Evolutionary conservation across 2,797 vertebrate genomes (phyloP), one percentile per base, ranked within the genome.

Genomic region (Kryptopterus vitreolus): DNA sequence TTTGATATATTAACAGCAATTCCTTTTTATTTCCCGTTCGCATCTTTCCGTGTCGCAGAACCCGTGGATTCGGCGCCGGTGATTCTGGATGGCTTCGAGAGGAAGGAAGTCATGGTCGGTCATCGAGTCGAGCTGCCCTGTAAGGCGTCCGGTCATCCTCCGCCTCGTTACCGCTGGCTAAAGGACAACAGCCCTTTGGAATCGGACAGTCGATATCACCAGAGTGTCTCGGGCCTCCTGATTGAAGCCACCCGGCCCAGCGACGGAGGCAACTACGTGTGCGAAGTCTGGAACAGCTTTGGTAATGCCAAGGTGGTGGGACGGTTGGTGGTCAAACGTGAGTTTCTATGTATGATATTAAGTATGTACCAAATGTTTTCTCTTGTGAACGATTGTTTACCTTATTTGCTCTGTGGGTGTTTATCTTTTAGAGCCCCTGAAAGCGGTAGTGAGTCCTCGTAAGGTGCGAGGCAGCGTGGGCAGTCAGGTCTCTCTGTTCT

Each of bases 251-350:
- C 94, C 0, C 94, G 96, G 81, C 95, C 96, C 74, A 95, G 94
- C 0, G 98, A 99, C 89, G 93, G 95, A 0, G 98, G 98, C 87
- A 97, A 90, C 77, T 99, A 99, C 0, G 95, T 96, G 50, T 99
- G 98, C 12, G 98, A 99, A 89, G 97, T 99, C 87, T 99, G 97
- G 96, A 99, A 99, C 95, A 96, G 93, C 88, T 98, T 98, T 6
- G 98, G 98, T 75, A 98, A 95, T 16, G 96, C 97, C 0, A 97
- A 98, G 91, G 94, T 97, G 87, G 92, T 97, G 87, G 98, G 98
- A 16, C 93, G 85, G n/a, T 92, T 99, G 58, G 90, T 95, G 70
- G 94, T 99, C 77, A 98, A 96, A 94, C 97, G 98, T 99, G 94
- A 96, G 97, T 96, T 24, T 55, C 10, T 52, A 10, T 18, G 31